A percentile compares a stretch with the other conserved stretches of the same genome.
phyloP scores from a whole-genome alignment of 2,888 invertebrate species.

The Coenonympha glycerion region DNA sequence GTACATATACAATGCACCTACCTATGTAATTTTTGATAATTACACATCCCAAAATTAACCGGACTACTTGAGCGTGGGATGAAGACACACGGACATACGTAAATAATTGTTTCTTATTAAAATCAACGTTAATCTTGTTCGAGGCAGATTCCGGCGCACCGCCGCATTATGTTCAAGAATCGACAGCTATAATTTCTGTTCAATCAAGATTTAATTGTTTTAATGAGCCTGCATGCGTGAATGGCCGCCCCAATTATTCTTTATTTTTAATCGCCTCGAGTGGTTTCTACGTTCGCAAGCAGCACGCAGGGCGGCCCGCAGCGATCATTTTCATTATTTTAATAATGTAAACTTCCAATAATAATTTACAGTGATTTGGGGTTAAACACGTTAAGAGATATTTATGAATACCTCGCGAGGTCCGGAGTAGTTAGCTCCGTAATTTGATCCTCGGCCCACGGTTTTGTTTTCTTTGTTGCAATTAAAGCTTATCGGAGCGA shows the following conservation, averaged over 20 bases:
- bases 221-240: conserved; percentile 76
- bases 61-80: conserved; percentile 70
- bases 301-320: conserved; percentile 69
- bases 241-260: conserved; percentile 76
- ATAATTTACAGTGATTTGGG: conserved; percentile 76
- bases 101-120: conserved; percentile 76
- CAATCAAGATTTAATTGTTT: conserved; percentile 78
- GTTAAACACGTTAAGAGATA: conserved; percentile 74
- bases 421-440: conserved; percentile 55
- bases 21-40: conserved; percentile 73
- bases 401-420: conserved; percentile 65
- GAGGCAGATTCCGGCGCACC: conserved; percentile 68
- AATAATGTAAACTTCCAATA: conserved; percentile 76
- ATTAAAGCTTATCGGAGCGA: conserved; percentile 5
- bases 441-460: conserved; percentile 57
- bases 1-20: too few species aligned
- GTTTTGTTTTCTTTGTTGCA: conserved; percentile 40
- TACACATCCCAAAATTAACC: conserved; percentile 63
- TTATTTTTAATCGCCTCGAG: conserved; percentile 76
- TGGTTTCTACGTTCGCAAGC: conserved; percentile 74
- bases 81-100: conserved; percentile 64
- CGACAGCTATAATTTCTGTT: conserved; percentile 77
- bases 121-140: conserved; percentile 74
- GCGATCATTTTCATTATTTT: conserved; percentile 77
- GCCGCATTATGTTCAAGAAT: conserved; percentile 74